Evolutionary conservation across 1,140 invertebrate species (phyloP).

Genomic region (Megathymus violae): DNA sequence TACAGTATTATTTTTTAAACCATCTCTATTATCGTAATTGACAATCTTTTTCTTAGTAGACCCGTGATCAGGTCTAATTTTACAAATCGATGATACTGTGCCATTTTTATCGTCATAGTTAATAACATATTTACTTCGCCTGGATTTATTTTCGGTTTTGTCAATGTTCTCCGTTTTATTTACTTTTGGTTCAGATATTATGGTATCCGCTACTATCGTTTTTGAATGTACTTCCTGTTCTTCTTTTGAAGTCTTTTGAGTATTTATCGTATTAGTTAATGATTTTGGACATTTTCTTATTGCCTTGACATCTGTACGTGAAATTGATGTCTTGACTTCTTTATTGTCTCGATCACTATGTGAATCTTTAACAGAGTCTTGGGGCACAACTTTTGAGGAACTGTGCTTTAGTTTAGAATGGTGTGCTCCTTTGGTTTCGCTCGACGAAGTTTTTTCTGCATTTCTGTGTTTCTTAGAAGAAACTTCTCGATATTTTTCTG

Average conservation of each 20-base stretch:
- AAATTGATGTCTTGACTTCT: constrained; percentile 8
- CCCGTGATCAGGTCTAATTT: constrained; percentile 58
- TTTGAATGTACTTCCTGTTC: background rate
- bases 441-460: background rate
- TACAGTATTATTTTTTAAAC: constrained; percentile 46
- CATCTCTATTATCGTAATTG: constrained; percentile 56
- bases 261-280: constrained; percentile 17
- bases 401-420: constrained; percentile 3
- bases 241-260: constrained; percentile 24
- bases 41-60: constrained; percentile 57
- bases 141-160: constrained; percentile 45
- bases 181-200: constrained; percentile 10
- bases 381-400: background rate
- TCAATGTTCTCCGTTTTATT: constrained; percentile 35
- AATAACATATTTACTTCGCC: constrained; percentile 70
- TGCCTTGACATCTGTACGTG: constrained; percentile 14
- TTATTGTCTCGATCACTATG: background rate
- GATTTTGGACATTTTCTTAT: constrained; percentile 8
- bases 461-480: background rate
- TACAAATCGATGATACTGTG: constrained; percentile 73
- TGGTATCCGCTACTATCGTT: background rate
- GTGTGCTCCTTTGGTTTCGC: constrained; percentile 1
- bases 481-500: background rate
- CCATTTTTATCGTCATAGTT: constrained; percentile 81
- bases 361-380: constrained; percentile 1